Evolutionary conservation across 2,113 vertebrate species (phyloP), one percentile per base, ranked within the genome.

Genomic region (Sander vitreus): DNA sequence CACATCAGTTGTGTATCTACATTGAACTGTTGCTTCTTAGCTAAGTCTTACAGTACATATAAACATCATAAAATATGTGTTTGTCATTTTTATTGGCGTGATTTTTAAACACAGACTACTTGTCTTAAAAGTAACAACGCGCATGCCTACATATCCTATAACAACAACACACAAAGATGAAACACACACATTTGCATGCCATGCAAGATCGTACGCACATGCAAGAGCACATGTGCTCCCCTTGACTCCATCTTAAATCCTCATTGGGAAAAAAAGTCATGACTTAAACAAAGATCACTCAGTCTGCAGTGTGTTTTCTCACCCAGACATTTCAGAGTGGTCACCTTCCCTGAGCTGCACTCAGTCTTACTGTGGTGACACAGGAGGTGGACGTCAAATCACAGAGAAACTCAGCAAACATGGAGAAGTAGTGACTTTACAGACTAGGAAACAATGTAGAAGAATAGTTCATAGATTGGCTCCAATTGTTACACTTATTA

Each of bases 271-370:
- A 18, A 55, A 33, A 5, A 36, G 23, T 43, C 13, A n/a, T 18
- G 50, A 27, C 5, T 27, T 8, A 11, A 30, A 25, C 16, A 67
- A 16, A 51, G 13, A n/a, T 30, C 36, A 68, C 13, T 59, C 33
- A 65, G 55, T 36, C 19, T 51, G 30, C 16, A 25, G 27, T 8
- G 1, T 57, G 27, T 80, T 33, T 50, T 48, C 94, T 94, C 90
- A 95, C 95, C 94, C 57, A 95, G 74, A 88, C 95, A 96, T 66
- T 91, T 95, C 9, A 95, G 88, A 27, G 94, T 90, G 43, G 92
- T 93, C 82, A 95, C 94, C 76, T 63, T 92, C 33, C 93, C 93
- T 14, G 93, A 94, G 71, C 55, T 92, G 92, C 95, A 96, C 59
- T 92, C 78, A 12, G 78, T 86, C 81, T 93, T 93, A 85, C 95